phyloP scores from a whole-genome alignment of 2,797 vertebrate species.

The Gila robusta region DNA sequence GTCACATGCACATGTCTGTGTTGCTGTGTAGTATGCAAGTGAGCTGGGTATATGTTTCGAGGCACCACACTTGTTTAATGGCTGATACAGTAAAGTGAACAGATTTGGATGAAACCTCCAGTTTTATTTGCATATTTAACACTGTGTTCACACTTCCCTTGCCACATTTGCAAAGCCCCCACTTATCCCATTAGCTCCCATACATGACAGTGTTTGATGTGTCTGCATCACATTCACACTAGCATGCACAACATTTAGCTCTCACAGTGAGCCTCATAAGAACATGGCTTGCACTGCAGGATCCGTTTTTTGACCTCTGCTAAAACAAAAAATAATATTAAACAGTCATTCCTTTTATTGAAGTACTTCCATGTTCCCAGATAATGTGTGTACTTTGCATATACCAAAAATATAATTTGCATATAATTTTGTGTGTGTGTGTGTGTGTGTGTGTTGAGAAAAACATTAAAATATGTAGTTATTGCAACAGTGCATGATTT shows the following conservation, averaged over 20 bases:
- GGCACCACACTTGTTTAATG: neutral
- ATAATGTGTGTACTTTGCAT: neutral
- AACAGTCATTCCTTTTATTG: neutral
- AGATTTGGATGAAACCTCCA: constrained; percentile 8
- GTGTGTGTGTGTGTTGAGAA: neutral
- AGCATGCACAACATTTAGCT: constrained; percentile 44
- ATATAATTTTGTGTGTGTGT: too few relatives aligned
- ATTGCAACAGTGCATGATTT: neutral
- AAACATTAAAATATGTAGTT: neutral
- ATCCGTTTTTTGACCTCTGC: neutral
- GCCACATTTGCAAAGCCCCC: constrained; percentile 76
- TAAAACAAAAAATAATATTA: constrained; percentile 2
- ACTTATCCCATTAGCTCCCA: constrained; percentile 76
- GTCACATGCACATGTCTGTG: neutral
- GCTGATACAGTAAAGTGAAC: neutral
- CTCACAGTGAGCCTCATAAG: neutral
- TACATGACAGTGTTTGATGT: constrained; percentile 71
- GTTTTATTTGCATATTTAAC: constrained; percentile 75
- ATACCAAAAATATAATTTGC: too few relatives aligned
- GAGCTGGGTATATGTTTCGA: neutral
- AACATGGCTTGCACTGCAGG: too few relatives aligned
- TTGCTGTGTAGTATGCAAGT: neutral
- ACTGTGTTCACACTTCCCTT: constrained; percentile 74
- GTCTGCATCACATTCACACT: constrained; percentile 64
- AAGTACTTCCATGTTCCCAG: neutral